These are phyloP conservation scores for Pachyseris speciosa DNA, from an alignment of 64 coral and sea anemone genomes.

Conservation along the genomic window DNA sequence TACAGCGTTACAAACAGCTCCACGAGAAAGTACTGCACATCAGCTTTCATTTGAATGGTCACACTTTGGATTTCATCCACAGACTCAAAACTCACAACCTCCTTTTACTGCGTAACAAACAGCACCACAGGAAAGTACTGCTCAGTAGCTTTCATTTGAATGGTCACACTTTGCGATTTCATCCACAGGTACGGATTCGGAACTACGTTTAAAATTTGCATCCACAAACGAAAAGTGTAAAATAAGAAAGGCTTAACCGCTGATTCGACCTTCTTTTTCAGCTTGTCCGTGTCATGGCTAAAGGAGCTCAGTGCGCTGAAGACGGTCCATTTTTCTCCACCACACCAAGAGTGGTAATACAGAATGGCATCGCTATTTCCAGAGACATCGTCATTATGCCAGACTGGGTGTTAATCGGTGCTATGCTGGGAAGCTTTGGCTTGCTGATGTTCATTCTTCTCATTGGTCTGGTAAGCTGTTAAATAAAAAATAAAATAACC, in stretches of 20 bases:
- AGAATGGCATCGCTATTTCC: constrained; percentile 94
- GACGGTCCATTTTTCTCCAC: constrained; percentile 97
- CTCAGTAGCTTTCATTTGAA: no score
- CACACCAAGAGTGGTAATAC: constrained; percentile 91
- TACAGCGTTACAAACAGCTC: no score
- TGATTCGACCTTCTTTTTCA: constrained; percentile 60
- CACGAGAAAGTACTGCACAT: no score
- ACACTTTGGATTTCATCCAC: no score
- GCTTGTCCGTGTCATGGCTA: constrained; percentile 98
- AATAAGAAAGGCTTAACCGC: no score
- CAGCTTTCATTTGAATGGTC: no score
- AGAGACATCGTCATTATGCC: constrained; percentile 95
- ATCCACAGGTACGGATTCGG: not conserved
- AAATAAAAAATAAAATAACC: not conserved
- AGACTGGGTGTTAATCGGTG: constrained; percentile 96
- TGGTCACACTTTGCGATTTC: not conserved
- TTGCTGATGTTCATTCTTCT: constrained; percentile 79
- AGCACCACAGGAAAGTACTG: no score
- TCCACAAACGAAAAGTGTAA: no score
- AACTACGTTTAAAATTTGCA: not conserved
- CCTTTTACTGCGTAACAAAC: no score
- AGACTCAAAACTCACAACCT: no score
- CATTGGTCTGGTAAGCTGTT: constrained; percentile 76
- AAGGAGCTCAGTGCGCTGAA: constrained; percentile 92
- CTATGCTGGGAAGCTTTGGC: constrained; percentile 88